Conservation (phyloP, 2,113 vertebrate species). For the Plotosus lineatus region DNA sequence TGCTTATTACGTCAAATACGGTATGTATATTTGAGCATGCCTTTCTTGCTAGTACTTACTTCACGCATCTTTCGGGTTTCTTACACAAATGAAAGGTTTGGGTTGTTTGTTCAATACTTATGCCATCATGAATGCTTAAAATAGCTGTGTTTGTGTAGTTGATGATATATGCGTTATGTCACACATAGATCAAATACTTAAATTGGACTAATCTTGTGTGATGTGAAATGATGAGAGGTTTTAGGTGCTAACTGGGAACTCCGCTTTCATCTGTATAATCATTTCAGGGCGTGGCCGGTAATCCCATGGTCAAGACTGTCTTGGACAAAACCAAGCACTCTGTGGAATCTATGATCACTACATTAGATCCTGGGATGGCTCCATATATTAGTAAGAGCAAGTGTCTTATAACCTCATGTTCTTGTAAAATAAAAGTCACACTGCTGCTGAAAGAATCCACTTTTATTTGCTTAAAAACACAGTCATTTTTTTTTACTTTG, state of each 20-base stretch:
- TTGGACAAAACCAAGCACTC: slow-evolving; percentile 96
- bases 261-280: slow-evolving; percentile 3
- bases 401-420: background rate
- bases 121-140: too few species aligned
- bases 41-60: too few species aligned
- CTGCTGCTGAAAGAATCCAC: background rate
- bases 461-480: background rate
- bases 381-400: slow-evolving; percentile 90
- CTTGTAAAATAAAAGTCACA: background rate
- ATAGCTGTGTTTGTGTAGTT: too few species aligned
- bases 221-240: too few species aligned
- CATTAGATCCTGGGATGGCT: slow-evolving; percentile 97
- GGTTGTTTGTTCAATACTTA: too few species aligned
- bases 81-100: too few species aligned
- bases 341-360: slow-evolving; percentile 96
- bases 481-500: background rate
- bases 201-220: too few species aligned
- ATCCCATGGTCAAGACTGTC: slow-evolving; percentile 89
- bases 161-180: too few species aligned
- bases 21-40: too few species aligned
- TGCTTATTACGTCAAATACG: too few species aligned
- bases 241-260: background rate
- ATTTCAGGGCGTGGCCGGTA: slow-evolving; percentile 89
- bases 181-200: too few species aligned
- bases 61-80: too few species aligned